Evolutionary conservation across 2,113 vertebrate genomes (phyloP), one percentile per base, ranked within the genome.

Genomic region (Tetrax tetrax): DNA sequence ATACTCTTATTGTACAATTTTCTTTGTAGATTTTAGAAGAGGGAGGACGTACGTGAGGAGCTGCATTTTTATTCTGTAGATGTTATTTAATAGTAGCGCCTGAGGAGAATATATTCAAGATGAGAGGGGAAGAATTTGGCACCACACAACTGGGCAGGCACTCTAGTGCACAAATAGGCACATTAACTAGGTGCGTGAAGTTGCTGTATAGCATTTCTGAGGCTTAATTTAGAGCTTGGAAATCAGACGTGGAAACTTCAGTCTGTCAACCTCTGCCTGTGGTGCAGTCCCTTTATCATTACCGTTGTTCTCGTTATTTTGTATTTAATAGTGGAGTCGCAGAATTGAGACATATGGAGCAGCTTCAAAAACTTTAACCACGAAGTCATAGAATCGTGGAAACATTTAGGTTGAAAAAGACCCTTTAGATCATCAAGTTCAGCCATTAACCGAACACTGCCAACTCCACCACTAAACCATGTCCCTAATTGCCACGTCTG

Each of bases 401-500:
- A 68, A 12, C 13, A 2, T 65, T 69, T 13, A 27, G n/a, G 53
- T 48, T 50, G n/a, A 28, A 68, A 48, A 50, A 47, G 27, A 48
- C 53, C 33, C 4, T 68, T 53, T 10, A 43, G 60, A n/a, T 41
- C 38, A n/a, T 17, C 5, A 1, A 56, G 50, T 56, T 33, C 25
- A 23, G 19, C 31, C 0, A 0, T 22, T 5, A 45, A 18, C 14
- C 25, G 2, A 14, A 5, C 19, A 18, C 11, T 56, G 20, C 14
- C 78, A 81, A 45, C 7, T 4, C 41, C 41, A 43, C 41, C 41
- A 43, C 41, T 43, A 43, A 43, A 43, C 41, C 41, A 15, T 43
- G 41, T 43, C 41, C 14, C 41, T 43, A 14, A 16, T 43, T 43
- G 41, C 41, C 41, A 16, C 6, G 41, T 43, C 41, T 43, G 41